Evolutionary conservation across 2,113 vertebrate genomes (phyloP).

Genomic region (Brienomyrus brachyistius): DNA sequence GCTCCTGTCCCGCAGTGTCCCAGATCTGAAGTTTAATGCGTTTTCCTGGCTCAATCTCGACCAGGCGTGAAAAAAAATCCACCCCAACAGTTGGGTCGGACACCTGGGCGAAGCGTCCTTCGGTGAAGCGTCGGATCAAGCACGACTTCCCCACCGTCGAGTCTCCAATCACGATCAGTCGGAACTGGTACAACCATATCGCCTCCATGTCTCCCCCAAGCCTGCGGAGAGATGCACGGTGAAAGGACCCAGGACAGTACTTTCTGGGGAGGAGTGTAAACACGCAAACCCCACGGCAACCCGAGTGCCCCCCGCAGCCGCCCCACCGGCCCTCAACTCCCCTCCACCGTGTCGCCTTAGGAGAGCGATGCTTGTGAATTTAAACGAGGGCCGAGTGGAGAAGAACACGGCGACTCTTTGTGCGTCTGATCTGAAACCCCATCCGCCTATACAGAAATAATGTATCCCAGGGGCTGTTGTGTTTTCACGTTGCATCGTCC

Average conservation of each 20-base stretch:
- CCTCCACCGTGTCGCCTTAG: neutral
- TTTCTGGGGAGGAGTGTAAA: neutral
- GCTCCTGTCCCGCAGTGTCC: constrained; percentile 83
- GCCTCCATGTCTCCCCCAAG: constrained; percentile 73
- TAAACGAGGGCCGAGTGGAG: constrained; percentile 18
- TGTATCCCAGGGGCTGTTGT: neutral
- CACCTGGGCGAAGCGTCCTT: constrained; percentile 86
- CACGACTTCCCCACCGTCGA: constrained; percentile 93
- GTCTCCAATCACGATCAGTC: constrained; percentile 89
- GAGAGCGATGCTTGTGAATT: constrained; percentile 10
- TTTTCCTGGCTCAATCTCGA: constrained; percentile 91
- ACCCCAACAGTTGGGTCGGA: constrained; percentile 92
- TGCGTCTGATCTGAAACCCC: neutral
- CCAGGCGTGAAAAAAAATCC: constrained; percentile 92
- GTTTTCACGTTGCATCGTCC: neutral
- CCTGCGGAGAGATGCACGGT: constrained; percentile 32
- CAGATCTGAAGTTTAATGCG: constrained; percentile 88
- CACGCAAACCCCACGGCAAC: neutral
- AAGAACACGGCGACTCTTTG: constrained; percentile 12
- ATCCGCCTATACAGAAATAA: neutral
- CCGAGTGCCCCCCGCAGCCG: neutral
- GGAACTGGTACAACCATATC: constrained; percentile 95
- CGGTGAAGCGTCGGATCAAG: constrained; percentile 87
- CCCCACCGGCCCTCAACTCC: neutral
- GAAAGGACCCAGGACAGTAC: neutral